Evolutionary conservation across 2,888 invertebrate genomes (phyloP), one percentile per base, ranked within the genome.

Genomic region (Augochlorella aurata): DNA sequence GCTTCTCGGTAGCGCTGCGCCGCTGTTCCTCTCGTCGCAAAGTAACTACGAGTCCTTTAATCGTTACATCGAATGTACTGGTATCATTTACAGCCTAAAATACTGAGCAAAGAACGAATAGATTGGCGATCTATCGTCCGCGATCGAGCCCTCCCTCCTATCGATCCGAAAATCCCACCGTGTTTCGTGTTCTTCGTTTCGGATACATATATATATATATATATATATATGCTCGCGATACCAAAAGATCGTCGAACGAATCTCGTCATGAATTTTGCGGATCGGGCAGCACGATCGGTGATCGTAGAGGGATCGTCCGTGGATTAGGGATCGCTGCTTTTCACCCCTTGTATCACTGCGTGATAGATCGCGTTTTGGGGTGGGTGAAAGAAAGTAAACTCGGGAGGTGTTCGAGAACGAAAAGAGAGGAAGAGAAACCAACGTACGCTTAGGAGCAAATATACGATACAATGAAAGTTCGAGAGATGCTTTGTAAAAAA

Each of bases 41-140:
- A 71, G 66, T 78, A 80, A 77, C 70, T 82, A 82, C 79, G 77
- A 81, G 65, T 81, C 85, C 58, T 86, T 79, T 83, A 83, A 84
- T 84, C 72, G 52, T 82, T 82, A 81, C 75, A 79, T 85, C 81
- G 79, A 86, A 85, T 83, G 85, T 84, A 81, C 82, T 81, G 76
- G 81, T 86, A 76, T 81, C 76, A 72, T 82, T 88, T 88, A 87
- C 83, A 83, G 87, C 80, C 88, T 87, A 86, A 75, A 88, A 87
- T 88, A 87, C 88, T 85, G 88, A 88, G 87, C 85, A 87, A 88
- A 85, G 87, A 84, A 86, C 79, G 78, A 87, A 86, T 78, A 82
- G 83, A 85, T 72, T 74, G 38, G 69, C 70, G 86, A 80, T 83
- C 87, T 75, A 77, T 79, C 74, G 84, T 85, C 72, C 85, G 29